Evolutionary conservation across 2,888 invertebrate species (phyloP), one percentile per base, ranked within the genome.

Genomic region (Calephelis perditalis): DNA sequence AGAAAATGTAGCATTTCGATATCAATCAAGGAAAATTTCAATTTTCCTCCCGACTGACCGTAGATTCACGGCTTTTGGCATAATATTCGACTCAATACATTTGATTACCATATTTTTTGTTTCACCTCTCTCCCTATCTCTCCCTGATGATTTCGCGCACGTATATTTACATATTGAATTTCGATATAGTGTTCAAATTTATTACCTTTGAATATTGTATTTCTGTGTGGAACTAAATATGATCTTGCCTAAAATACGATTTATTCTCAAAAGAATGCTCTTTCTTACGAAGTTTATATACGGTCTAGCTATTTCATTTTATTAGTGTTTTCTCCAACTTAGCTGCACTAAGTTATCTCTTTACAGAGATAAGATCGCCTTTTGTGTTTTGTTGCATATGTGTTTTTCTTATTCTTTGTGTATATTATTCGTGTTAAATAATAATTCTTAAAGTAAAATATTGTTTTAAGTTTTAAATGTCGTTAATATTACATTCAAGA

Each of bases 101-200:
- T 81, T 81, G 81, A 85, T 86, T 88, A 87, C 79, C 86, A 86
- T 86, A 86, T 82, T 84, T 83, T 85, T 84, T 82, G 77, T 81
- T 78, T 78, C 73, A 65, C 70, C 71, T 66, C 62, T 73, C 70
- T 71, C 75, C 86, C 86, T 86, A 86, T 87, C 82, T 82, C 77
- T 71, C 88, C 83, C 86, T 77, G 75, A 86, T 78, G 87, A 83
- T 85, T 84, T 79, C 76, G 75, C 77, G 78, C 77, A 74, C 68
- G 69, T 68, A 70, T 72, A 85, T 88, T 87, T 87, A 77, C 83
- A 86, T 88, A 87, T 86, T 79, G 87, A 80, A 85, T 87, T 84
- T 69, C 81, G 79, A 86, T 88, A 82, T 82, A 81, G 77, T 76
- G 75, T 73, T 77, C 72, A 80, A 84, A 84, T 86, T 84, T 87